Conservation (phyloP, 2,888 invertebrate species). For the Chloroclystis v-ata region DNA sequence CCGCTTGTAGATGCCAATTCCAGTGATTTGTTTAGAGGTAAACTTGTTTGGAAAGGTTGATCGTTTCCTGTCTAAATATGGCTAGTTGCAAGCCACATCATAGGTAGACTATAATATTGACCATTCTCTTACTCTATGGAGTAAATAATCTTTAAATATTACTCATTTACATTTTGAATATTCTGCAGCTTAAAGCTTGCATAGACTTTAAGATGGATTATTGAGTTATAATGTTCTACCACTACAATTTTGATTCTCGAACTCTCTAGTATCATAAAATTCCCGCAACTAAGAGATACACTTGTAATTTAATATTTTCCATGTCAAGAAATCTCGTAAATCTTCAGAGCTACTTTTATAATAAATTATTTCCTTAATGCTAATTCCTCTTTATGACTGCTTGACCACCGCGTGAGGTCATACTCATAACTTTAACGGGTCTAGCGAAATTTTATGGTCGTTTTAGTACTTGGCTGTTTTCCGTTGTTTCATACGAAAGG, state of each 20-base stretch:
- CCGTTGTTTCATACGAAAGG: not conserved
- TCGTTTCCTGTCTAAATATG: not conserved
- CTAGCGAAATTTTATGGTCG: conserved; percentile 20
- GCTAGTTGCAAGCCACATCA: no score
- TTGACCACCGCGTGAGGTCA: conserved; percentile 27
- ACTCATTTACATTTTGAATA: no score
- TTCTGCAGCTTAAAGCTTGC: no score
- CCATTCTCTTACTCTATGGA: no score
- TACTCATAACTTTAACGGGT: conserved; percentile 16
- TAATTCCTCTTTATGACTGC: conserved; percentile 13
- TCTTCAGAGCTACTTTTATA: conserved; percentile 1
- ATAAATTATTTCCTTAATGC: conserved; percentile 10
- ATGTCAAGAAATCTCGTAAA: not conserved
- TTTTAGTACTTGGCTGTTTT: conserved; percentile 1
- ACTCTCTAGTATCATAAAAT: no score
- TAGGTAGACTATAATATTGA: no score
- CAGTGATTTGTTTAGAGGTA: conserved; percentile 2
- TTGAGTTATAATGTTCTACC: no score
- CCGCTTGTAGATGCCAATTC: conserved; percentile 14
- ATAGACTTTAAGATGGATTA: no score
- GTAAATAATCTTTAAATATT: no score
- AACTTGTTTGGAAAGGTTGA: conserved; percentile 2
- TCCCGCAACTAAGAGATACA: not conserved
- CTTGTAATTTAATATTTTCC: not conserved
- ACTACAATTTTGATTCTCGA: no score